phyloP scores from a whole-genome alignment of 2,888 invertebrate species.

The Julus scanicus region DNA sequence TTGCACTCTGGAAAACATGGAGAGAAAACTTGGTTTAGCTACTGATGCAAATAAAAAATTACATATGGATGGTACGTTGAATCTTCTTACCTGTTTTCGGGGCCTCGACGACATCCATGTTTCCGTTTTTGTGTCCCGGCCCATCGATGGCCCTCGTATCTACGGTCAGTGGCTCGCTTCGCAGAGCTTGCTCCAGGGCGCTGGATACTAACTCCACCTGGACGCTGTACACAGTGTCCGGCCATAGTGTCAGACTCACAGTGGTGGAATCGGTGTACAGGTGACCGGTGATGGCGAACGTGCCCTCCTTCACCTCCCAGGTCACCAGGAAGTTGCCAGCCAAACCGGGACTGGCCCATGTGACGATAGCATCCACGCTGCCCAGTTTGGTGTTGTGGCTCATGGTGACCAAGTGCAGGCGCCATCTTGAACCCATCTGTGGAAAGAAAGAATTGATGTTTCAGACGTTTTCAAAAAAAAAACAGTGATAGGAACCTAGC shows the following conservation, averaged over 20 bases:
- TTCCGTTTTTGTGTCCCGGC: not conserved
- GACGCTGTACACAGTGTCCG: constrained; percentile 82
- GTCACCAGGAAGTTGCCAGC: constrained; percentile 77
- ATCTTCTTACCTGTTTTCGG: not conserved
- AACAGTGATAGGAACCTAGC: too few species aligned
- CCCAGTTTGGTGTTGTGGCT: constrained; percentile 46
- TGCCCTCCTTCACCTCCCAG: constrained; percentile 79
- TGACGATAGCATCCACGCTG: constrained; percentile 54
- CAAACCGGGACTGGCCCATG: constrained; percentile 61
- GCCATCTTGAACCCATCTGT: constrained; percentile 49
- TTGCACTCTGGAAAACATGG: constrained; percentile 18
- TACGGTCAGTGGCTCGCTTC: constrained; percentile 52
- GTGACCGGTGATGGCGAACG: constrained; percentile 83
- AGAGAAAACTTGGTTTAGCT: too few species aligned
- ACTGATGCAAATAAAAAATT: too few species aligned
- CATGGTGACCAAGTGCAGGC: constrained; percentile 41
- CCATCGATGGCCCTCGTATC: constrained; percentile 46
- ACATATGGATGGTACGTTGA: too few species aligned
- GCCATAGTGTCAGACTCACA: constrained; percentile 82
- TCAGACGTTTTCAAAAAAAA: not conserved
- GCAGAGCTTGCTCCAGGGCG: constrained; percentile 31
- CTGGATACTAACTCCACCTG: constrained; percentile 70
- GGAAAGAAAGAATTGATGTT: not conserved
- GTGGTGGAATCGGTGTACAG: constrained; percentile 83
- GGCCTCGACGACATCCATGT: not conserved